phyloP scores from a whole-genome alignment of 1,140 invertebrate species.

The Drosophila mayri region DNA sequence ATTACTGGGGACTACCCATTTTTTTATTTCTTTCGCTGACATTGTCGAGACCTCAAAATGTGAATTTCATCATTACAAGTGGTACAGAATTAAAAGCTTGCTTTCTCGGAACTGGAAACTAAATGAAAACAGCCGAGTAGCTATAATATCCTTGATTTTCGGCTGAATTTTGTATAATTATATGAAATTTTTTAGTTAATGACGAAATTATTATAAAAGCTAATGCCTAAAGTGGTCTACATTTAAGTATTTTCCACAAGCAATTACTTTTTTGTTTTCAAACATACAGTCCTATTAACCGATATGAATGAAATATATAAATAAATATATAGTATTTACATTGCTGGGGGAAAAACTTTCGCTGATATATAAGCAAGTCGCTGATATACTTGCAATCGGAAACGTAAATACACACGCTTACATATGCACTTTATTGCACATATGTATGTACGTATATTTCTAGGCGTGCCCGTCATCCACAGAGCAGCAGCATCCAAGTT shows the following conservation, averaged over 20 bases:
- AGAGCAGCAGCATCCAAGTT: constrained; percentile 46
- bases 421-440: constrained; percentile 20
- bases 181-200: not conserved
- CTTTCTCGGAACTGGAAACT: not conserved
- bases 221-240: too few species aligned
- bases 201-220: not conserved
- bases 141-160: not conserved
- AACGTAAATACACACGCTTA: constrained; percentile 2
- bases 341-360: constrained; percentile 23
- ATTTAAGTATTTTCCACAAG: not conserved
- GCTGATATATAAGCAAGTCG: constrained; percentile 34
- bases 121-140: not conserved
- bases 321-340: constrained; percentile 12
- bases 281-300: not conserved
- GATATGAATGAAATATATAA: constrained; percentile 30
- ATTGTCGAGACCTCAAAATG: constrained; percentile 3
- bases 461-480: constrained; percentile 18
- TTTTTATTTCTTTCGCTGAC: not conserved
- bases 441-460: constrained; percentile 26
- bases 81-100: not conserved
- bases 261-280: not conserved
- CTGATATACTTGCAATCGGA: constrained; percentile 23
- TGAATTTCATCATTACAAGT: constrained; percentile 19
- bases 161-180: not conserved
- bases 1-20: constrained; percentile 4